Evolutionary conservation across 1,140 invertebrate genomes (phyloP).

Genomic region (Drosophila ananassae): DNA sequence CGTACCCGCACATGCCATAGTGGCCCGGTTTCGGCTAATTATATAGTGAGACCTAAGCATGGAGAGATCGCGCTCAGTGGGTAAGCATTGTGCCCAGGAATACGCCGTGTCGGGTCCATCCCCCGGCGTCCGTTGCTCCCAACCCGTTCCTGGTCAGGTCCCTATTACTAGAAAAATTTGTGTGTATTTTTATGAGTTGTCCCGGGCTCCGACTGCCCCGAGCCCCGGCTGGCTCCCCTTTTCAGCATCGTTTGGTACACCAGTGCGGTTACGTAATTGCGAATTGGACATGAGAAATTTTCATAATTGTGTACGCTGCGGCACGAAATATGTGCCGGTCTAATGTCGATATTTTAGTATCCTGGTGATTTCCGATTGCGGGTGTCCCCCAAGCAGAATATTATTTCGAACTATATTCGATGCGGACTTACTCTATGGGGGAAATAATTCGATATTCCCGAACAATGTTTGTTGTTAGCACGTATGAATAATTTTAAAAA

Average conservation of each 20-base stretch:
- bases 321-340: constrained; percentile 38
- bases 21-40: constrained; percentile 75
- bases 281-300: constrained; percentile 38
- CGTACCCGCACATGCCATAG: constrained; percentile 44
- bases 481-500: constrained; percentile 75
- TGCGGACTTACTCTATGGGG: neutral
- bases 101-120: constrained; percentile 16
- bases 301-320: constrained; percentile 60
- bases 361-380: constrained; percentile 26
- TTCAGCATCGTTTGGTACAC: neutral
- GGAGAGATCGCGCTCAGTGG: constrained; percentile 66
- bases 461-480: constrained; percentile 50
- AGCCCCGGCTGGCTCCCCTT: constrained; percentile 14
- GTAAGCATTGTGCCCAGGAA: constrained; percentile 37
- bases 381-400: constrained; percentile 10
- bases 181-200: constrained; percentile 69
- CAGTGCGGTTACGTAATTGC: constrained; percentile 73
- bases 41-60: constrained; percentile 73
- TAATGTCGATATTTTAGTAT: constrained; percentile 23
- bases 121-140: constrained; percentile 4
- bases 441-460: constrained; percentile 43
- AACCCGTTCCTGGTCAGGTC: constrained; percentile 11
- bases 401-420: neutral
- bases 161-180: constrained; percentile 53
- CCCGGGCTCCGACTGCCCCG: constrained; percentile 39